Evolutionary conservation across 2,797 vertebrate genomes (phyloP).

Genomic region (Gymnothorax reevesii): DNA sequence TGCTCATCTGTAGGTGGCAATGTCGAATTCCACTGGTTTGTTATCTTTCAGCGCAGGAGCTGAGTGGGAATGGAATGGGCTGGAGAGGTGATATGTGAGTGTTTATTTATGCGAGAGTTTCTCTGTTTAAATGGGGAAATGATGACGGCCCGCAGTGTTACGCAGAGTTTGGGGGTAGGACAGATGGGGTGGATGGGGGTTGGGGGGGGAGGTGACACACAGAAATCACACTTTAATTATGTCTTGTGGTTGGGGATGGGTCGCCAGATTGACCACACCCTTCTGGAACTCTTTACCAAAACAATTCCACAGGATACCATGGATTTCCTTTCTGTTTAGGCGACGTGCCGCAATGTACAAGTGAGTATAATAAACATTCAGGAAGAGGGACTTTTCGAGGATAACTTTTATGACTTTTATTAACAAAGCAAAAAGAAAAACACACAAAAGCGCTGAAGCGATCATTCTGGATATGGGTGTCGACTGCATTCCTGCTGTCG

Average conservation of each 20-base stretch:
- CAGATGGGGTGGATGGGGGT: conserved; percentile 27
- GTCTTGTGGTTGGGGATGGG: not conserved
- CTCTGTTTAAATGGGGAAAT: conserved; percentile 28
- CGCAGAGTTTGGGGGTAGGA: conserved; percentile 34
- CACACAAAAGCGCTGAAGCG: not conserved
- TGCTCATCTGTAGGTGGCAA: conserved; percentile 57
- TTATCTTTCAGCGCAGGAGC: conserved; percentile 53
- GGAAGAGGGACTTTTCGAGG: not conserved
- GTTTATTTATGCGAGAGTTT: conserved; percentile 31
- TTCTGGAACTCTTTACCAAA: not conserved
- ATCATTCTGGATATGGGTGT: not conserved
- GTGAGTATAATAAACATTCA: not conserved
- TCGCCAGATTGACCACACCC: not conserved
- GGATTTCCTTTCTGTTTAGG: not conserved
- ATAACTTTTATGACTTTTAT: not conserved
- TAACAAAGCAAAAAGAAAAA: not conserved
- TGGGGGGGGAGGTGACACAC: conserved; percentile 33
- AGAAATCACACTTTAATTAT: not conserved
- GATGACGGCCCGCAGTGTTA: not conserved
- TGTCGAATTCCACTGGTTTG: conserved; percentile 58
- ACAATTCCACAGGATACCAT: not conserved
- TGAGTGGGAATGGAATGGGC: conserved; percentile 48
- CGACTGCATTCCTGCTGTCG: not conserved
- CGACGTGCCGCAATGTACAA: not conserved
- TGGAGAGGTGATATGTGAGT: conserved; percentile 28